Percentiles rank a stretch among this genome's conserved stretches.
These are phyloP conservation scores for Spizella passerina DNA, from an alignment of 2,797 vertebrate species.

Conservation along the genomic window DNA sequence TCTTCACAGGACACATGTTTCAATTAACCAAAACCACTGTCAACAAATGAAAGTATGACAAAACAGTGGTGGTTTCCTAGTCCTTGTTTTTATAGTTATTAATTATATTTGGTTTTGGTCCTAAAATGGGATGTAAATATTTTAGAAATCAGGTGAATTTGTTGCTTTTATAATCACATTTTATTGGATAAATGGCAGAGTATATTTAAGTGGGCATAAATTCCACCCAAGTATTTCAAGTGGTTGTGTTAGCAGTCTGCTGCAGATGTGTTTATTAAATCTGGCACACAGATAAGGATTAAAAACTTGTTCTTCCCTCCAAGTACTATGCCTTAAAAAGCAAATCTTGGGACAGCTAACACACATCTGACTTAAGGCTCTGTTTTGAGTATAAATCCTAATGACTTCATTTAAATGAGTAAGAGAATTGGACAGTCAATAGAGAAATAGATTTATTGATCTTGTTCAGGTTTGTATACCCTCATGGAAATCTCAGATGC, in stretches of 20 bases:
- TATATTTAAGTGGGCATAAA: conserved; percentile 53
- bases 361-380: not conserved
- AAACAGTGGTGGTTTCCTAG: conserved; percentile 34
- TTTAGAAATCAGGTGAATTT: conserved; percentile 61
- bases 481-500: not conserved
- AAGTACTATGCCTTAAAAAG: not conserved
- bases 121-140: conserved; percentile 56
- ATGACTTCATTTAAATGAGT: not conserved
- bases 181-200: conserved; percentile 49
- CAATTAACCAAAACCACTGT: conserved; percentile 43
- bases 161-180: conserved; percentile 17
- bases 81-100: conserved; percentile 39
- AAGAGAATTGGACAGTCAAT: not conserved
- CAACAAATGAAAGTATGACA: conserved; percentile 38
- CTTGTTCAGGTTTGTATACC: not conserved
- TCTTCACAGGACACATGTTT: not conserved
- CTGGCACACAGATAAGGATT: not conserved
- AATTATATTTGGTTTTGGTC: conserved; percentile 57
- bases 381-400: not conserved
- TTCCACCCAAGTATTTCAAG: conserved; percentile 43
- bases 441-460: not conserved
- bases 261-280: conserved; percentile 21
- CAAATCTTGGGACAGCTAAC: not conserved
- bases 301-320: not conserved
- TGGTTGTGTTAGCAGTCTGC: conserved; percentile 27